Evolutionary conservation across 2,888 invertebrate genomes (phyloP).

Genomic region (Cybosia mesomella): DNA sequence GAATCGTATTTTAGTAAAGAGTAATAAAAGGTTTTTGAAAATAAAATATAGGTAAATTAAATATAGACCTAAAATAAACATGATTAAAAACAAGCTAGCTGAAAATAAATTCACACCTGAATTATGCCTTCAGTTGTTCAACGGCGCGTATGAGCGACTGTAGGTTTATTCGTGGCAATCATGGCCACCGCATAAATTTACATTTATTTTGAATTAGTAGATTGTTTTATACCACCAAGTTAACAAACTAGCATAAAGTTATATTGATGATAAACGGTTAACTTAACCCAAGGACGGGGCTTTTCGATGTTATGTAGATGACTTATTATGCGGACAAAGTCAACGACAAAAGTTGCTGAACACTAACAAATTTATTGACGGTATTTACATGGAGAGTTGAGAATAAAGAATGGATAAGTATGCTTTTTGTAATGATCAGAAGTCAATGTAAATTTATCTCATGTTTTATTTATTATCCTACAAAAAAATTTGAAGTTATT

Average conservation of each 20-base stretch:
- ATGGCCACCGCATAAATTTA: neutral
- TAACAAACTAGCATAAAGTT: constrained; percentile 1
- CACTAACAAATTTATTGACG: neutral
- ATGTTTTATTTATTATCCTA: neutral
- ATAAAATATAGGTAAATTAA: too few species aligned
- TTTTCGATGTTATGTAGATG: neutral
- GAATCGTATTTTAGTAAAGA: too few species aligned
- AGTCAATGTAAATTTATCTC: neutral
- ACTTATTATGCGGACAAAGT: neutral
- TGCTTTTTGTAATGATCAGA: neutral
- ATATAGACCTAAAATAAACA: neutral
- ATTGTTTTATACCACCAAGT: neutral
- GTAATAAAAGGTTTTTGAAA: too few species aligned
- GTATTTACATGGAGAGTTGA: neutral
- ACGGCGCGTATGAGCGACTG: neutral
- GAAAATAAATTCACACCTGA: neutral
- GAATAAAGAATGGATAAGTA: neutral
- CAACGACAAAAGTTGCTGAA: neutral
- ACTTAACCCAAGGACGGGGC: neutral
- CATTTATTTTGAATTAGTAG: constrained; percentile 1
- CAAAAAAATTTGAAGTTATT: too few species aligned
- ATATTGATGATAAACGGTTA: neutral
- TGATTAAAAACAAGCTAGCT: neutral
- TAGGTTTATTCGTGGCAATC: constrained; percentile 1
- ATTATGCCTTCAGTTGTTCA: constrained; percentile 1